Evolutionary conservation across 2,797 vertebrate genomes (phyloP).

Genomic region (Sebastes steindachneri): DNA sequence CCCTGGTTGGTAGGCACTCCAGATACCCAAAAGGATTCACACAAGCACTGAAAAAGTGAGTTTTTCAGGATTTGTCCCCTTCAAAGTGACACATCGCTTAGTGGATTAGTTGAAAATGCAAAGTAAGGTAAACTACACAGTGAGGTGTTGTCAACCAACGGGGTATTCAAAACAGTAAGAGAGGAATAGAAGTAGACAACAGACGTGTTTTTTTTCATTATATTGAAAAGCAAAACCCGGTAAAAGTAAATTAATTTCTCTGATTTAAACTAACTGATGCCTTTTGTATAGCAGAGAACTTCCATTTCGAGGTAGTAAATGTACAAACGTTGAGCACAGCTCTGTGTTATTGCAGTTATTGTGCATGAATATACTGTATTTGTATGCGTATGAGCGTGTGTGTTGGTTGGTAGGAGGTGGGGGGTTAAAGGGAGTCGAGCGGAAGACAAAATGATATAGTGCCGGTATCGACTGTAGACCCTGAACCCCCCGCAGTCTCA

Average conservation of each 20-base stretch:
- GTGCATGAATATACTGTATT: not conserved
- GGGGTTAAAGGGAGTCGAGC: not conserved
- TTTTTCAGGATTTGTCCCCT: not conserved
- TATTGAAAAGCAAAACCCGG: not conserved
- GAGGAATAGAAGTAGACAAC: not conserved
- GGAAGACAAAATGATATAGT: slow-evolving; percentile 39
- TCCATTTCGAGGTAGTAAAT: not conserved
- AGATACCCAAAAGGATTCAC: not conserved
- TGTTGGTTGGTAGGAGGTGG: not conserved
- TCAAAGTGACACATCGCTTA: not conserved
- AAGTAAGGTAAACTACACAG: not conserved
- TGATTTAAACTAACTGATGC: not conserved
- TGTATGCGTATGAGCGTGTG: not conserved
- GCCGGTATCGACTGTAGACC: slow-evolving; percentile 29
- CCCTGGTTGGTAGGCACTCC: not conserved
- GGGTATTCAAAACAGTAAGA: not conserved
- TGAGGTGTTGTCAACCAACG: not conserved
- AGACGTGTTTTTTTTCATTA: not conserved
- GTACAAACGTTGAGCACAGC: not conserved
- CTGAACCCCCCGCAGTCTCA: slow-evolving; percentile 30
- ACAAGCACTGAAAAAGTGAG: not conserved
- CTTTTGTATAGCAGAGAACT: slow-evolving; percentile 10
- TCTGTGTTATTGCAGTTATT: not conserved
- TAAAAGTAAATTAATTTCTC: not conserved
- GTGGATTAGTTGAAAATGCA: not conserved